phyloP scores from a whole-genome alignment of 2,797 vertebrate species.

The Argentina silus region DNA sequence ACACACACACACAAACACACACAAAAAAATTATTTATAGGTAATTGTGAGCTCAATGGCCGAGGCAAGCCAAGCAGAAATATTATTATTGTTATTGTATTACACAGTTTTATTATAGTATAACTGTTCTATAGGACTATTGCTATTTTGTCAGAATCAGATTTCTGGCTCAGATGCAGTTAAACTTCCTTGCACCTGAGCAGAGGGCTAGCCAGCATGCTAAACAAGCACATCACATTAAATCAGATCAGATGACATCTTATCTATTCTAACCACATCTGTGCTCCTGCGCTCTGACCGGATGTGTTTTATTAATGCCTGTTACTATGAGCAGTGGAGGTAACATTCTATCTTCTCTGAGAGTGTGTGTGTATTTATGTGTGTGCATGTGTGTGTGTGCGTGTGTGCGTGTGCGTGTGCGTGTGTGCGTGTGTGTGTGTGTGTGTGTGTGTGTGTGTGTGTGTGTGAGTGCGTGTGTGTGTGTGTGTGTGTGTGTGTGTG shows the following conservation, averaged over 20 bases:
- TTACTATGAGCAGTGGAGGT: background rate
- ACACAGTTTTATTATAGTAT: constrained; percentile 65
- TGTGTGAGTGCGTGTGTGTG: constrained; percentile 1
- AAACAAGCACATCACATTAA: constrained; percentile 54
- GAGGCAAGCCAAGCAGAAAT: constrained; percentile 63
- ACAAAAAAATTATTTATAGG: constrained; percentile 32
- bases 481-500: background rate
- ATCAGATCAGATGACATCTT: constrained; percentile 62
- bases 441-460: constrained; percentile 3
- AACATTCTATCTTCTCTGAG: constrained; percentile 13
- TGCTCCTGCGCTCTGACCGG: constrained; percentile 17
- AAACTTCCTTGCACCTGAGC: constrained; percentile 56
- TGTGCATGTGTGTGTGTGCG: constrained; percentile 10
- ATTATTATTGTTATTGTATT: constrained; percentile 67
- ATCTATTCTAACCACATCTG: constrained; percentile 58
- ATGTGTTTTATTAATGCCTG: constrained; percentile 49
- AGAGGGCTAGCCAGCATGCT: constrained; percentile 43
- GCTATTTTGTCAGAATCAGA: constrained; percentile 63
- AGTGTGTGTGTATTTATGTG: background rate
- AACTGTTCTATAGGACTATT: constrained; percentile 56
- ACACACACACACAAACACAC: background rate
- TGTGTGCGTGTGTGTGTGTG: constrained; percentile 4
- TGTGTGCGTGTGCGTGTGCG: background rate
- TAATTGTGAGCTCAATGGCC: constrained; percentile 54
- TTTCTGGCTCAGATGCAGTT: constrained; percentile 59